Conservation (phyloP, 2,888 invertebrate species). For the Polydesmus complanatus region DNA sequence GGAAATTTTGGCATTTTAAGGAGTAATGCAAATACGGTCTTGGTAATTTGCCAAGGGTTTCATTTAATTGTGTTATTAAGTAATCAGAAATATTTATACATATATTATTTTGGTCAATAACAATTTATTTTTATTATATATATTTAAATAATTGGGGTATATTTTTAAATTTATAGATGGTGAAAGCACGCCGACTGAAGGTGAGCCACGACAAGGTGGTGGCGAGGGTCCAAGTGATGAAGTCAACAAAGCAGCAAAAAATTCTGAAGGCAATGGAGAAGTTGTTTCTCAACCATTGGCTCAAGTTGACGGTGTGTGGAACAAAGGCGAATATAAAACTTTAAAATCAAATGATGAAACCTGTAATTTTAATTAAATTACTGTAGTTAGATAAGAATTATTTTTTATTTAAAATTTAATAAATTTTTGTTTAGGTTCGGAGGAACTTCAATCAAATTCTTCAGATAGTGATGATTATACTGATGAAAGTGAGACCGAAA, state of each 20-base stretch:
- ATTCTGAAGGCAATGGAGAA: not conserved
- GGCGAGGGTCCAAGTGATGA: slow-evolving; percentile 12
- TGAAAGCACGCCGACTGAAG: slow-evolving; percentile 15
- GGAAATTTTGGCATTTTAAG: no score
- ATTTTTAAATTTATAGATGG: not conserved
- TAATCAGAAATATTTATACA: no score
- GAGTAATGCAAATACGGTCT: no score
- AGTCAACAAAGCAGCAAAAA: not conserved
- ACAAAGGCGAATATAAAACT: slow-evolving; percentile 3
- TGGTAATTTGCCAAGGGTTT: no score
- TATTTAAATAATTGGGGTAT: not conserved
- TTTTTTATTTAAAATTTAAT: not conserved
- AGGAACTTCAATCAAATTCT: not conserved
- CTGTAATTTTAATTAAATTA: not conserved
- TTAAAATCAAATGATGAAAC: slow-evolving; percentile 10
- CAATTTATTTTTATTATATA: not conserved
- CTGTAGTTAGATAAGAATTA: not conserved
- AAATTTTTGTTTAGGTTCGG: not conserved
- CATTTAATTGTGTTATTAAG: no score
- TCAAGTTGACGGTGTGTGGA: not conserved
- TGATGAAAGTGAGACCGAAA: slow-evolving; percentile 40
- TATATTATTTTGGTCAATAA: no score
- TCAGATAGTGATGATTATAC: slow-evolving; percentile 5
- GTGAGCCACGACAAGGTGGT: slow-evolving; percentile 8
- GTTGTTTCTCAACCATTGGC: not conserved